phyloP scores from a whole-genome alignment of 2,797 vertebrate species.

The Falco naumanni region DNA sequence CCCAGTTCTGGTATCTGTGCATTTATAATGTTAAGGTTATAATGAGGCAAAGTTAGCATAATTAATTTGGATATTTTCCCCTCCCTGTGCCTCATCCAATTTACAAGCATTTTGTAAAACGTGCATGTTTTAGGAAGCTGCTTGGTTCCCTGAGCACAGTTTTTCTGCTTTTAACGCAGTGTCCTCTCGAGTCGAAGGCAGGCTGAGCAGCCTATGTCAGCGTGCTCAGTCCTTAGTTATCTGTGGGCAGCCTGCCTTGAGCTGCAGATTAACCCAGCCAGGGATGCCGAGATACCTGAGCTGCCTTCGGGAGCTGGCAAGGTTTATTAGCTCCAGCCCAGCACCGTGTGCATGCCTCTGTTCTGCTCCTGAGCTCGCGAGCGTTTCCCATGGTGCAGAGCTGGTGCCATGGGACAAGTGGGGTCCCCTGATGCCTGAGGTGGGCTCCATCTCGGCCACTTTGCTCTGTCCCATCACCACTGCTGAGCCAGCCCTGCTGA shows the following conservation, averaged over 20 bases:
- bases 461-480: neutral
- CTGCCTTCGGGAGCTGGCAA: neutral
- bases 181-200: neutral
- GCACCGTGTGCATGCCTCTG: fast-evolving
- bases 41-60: neutral
- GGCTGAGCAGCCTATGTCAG: neutral
- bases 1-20: neutral
- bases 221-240: neutral
- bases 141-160: fast-evolving
- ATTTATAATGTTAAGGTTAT: neutral
- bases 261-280: neutral
- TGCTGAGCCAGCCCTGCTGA: neutral
- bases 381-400: neutral
- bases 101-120: neutral
- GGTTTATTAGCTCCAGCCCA: neutral
- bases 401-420: fast-evolving
- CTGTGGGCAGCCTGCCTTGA: neutral
- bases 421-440: fast-evolving
- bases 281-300: fast-evolving
- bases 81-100: neutral
- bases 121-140: neutral
- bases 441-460: fast-evolving
- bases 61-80: neutral
- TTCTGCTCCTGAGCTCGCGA: fast-evolving
- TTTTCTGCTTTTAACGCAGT: fast-evolving